Evolutionary conservation across 2,113 vertebrate species (phyloP).

Genomic region (Tragelaphus scriptus): DNA sequence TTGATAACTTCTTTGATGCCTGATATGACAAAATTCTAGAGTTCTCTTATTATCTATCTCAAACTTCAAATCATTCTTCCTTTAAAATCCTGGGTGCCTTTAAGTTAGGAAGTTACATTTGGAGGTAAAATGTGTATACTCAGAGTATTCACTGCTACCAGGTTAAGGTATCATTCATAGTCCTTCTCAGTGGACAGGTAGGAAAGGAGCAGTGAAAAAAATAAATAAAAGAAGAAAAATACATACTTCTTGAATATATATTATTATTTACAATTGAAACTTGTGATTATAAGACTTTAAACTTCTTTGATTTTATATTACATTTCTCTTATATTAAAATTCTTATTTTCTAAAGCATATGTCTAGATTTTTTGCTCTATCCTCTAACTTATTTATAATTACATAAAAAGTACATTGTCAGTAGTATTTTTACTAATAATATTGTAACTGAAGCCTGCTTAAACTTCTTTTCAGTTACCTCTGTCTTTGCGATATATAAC

Average conservation of each 20-base stretch:
- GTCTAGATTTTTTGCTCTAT: not conserved
- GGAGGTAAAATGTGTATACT: not conserved
- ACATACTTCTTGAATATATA: not conserved
- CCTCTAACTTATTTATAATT: not conserved
- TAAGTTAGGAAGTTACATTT: not conserved
- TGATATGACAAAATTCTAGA: not conserved
- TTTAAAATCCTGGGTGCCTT: not conserved
- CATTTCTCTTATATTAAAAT: conserved; percentile 1
- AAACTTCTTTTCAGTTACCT: not conserved
- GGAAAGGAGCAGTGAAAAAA: not conserved
- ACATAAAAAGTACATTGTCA: not conserved
- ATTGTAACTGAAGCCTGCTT: not conserved
- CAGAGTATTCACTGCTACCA: not conserved
- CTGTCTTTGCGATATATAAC: not conserved
- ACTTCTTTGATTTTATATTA: not conserved
- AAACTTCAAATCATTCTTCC: not conserved
- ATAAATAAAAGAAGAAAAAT: not conserved
- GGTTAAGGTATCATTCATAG: not conserved
- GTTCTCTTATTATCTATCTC: not conserved
- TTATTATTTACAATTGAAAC: not conserved
- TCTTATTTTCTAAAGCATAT: not conserved
- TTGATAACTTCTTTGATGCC: not conserved
- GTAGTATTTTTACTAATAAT: not conserved
- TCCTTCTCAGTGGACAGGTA: not conserved
- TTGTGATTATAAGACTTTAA: not conserved